Evolutionary conservation across 2,888 invertebrate species (phyloP).

Genomic region (Erpobdella octoculata): DNA sequence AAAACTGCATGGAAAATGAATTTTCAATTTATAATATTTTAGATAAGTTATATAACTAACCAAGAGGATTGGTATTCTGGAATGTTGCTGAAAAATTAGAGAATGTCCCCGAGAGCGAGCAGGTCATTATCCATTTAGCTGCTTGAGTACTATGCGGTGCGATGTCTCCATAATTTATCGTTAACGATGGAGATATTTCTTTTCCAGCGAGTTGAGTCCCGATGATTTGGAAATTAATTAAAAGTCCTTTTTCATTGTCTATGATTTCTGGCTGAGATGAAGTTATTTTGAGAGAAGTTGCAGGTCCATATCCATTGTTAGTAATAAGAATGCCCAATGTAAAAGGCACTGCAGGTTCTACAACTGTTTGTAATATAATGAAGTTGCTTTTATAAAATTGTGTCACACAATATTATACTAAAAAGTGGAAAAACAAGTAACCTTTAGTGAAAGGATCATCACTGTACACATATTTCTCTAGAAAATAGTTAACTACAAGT

Average conservation of each 20-base stretch:
- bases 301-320: conserved; percentile 39
- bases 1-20: too few species aligned
- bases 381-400: too few species aligned
- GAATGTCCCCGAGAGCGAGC: conserved; percentile 40
- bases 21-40: too few species aligned
- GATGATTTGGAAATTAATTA: conserved; percentile 40
- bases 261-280: conserved; percentile 43
- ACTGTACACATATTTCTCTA: conserved; percentile 40
- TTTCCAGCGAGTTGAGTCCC: conserved; percentile 36
- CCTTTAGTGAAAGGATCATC: conserved; percentile 41
- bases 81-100: conserved; percentile 41
- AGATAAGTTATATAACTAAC: too few species aligned
- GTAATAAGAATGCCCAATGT: conserved; percentile 38
- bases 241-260: conserved; percentile 42
- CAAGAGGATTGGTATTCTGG: conserved; percentile 41
- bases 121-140: conserved; percentile 39
- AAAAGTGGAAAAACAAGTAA: not conserved
- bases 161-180: conserved; percentile 40
- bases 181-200: conserved; percentile 38
- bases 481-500: conserved; percentile 40
- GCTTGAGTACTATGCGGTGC: conserved; percentile 36
- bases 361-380: not conserved
- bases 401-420: not conserved
- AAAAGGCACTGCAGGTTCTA: conserved; percentile 40
- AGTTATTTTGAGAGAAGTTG: conserved; percentile 38